Conservation (phyloP, 2,888 invertebrate genomes). For the Xanthia togata region DNA sequence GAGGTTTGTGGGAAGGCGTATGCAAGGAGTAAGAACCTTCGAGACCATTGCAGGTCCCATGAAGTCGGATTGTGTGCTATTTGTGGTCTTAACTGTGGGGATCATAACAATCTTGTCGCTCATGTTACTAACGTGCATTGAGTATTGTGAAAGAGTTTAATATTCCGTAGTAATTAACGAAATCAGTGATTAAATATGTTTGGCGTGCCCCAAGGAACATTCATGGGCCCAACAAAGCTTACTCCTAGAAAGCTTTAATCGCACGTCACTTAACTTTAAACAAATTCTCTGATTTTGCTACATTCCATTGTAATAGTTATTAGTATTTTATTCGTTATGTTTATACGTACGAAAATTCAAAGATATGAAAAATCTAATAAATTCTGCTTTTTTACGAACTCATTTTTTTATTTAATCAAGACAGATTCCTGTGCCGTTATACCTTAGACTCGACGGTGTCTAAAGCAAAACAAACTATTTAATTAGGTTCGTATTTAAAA, state of each 20-base stretch:
- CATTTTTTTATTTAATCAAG: neutral
- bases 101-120: constrained; percentile 68
- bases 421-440: neutral
- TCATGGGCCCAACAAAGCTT: neutral
- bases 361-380: constrained; percentile 14
- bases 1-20: constrained; percentile 86
- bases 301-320: neutral
- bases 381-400: constrained; percentile 3
- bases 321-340: neutral
- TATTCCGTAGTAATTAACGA: neutral
- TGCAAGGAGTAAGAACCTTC: constrained; percentile 77
- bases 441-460: neutral
- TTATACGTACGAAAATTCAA: neutral
- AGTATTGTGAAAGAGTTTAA: constrained; percentile 24
- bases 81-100: constrained; percentile 72
- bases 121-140: constrained; percentile 71
- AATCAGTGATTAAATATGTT: neutral
- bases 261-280: neutral
- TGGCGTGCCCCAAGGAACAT: neutral
- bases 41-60: constrained; percentile 77
- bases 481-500: constrained; percentile 24
- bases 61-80: constrained; percentile 70
- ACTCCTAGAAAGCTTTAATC: neutral
- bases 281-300: neutral
- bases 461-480: neutral